Evolutionary conservation across 2,888 invertebrate species (phyloP), one percentile per base, ranked within the genome.

Genomic region (Melanostoma scalare): DNA sequence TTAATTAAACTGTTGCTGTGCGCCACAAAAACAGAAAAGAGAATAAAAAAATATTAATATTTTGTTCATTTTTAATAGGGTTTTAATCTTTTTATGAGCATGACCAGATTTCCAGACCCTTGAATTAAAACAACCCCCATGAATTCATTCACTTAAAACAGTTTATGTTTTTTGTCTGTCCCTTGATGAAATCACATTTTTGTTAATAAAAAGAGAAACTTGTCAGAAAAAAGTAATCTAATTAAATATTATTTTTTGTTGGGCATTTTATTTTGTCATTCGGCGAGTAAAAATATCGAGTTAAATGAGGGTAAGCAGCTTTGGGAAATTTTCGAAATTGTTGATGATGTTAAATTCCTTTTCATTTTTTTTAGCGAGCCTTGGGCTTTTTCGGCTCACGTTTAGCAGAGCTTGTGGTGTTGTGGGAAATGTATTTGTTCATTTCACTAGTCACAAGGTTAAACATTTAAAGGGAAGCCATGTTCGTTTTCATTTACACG

Each of bases 181-280:
- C 40, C 52, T 53, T 46, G 77, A 77, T 77, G 52, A 74, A 78
- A 82, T 78, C 68, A 77, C 68, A 78, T 78, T 73, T 82, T 38
- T 73, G 82, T 82, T 82, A 73, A 78, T 82, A 82, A 78, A 78
- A 10, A 10, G 6, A 20, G 77, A 63, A 20, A 20, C 20, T 20
- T 20, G 20, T 20, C 36, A 56, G 38, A 38, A 63, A 73, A 76
- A 68, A 60, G 46, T 68, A 68, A 38, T 65, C 52, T 78, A 78
- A 82, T 82, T 78, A 78, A 82, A 73, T 38, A 63, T 20, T 20
- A 20, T 69, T 63, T 74, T 69, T 82, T 63, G 44, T 46, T 35
- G 61, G 48, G n/a, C 38, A 31, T 50, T 56, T 69, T 63, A 6
- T 30, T 35, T 58, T 48, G 20, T 42, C 10, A 31, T 44, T 38